Percentiles rank a stretch among this genome's conserved stretches.
Conservation (phyloP, 2,797 vertebrate genomes). For the Picus viridis region DNA sequence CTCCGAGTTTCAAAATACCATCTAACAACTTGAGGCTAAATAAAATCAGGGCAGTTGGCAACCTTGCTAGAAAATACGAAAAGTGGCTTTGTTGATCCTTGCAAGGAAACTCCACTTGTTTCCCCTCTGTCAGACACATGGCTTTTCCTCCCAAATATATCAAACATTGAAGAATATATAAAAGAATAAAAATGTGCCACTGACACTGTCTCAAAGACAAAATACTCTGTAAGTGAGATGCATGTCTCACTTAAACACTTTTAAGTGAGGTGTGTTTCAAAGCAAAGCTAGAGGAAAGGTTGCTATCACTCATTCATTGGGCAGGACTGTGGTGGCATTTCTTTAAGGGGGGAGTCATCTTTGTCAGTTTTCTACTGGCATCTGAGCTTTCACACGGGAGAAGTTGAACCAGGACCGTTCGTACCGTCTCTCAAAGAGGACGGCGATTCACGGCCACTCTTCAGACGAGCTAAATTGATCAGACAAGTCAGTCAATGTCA, state of each 20-base stretch:
- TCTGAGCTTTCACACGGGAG: not conserved
- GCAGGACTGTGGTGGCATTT: not conserved
- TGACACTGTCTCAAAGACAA: not conserved
- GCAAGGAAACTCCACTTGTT: not conserved
- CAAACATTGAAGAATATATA: conserved; percentile 13
- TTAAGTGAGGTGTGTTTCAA: not conserved
- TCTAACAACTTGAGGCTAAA: not conserved
- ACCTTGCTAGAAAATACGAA: not conserved
- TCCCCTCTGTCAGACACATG: not conserved
- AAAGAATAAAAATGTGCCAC: not conserved
- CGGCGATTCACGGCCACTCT: conserved; percentile 79
- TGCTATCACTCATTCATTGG: not conserved
- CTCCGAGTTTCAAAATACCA: not conserved
- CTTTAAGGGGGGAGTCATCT: not conserved
- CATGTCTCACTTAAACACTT: not conserved
- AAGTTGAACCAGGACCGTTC: conserved; percentile 67
- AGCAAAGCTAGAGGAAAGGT: not conserved
- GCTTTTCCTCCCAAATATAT: not conserved
- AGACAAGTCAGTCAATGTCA: conserved; percentile 91
- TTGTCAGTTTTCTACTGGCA: not conserved
- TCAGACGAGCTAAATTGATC: conserved; percentile 89
- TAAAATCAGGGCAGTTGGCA: not conserved
- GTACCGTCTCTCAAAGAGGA: conserved; percentile 78
- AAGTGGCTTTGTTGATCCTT: not conserved
- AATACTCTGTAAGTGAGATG: not conserved